A percentile compares a stretch with the other conserved stretches of the same genome.
These are phyloP conservation scores for Drosophila vallismaia DNA, from an alignment of 2,888 invertebrate genomes.

Conservation along the genomic window DNA sequence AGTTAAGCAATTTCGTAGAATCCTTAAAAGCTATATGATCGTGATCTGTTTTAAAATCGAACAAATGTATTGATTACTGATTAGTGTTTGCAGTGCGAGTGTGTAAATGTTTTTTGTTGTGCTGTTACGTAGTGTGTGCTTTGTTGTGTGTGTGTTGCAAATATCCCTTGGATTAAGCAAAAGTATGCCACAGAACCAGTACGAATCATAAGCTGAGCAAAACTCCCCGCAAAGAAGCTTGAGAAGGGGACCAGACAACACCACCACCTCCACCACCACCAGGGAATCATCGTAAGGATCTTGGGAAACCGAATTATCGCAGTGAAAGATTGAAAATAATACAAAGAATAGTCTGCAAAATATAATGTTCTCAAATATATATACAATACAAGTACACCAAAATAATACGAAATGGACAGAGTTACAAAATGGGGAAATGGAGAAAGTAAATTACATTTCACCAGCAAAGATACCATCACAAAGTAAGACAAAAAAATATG, in stretches of 20 bases:
- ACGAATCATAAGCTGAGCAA: conserved; percentile 20
- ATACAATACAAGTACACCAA: conserved; percentile 15
- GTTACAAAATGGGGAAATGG: conserved; percentile 4
- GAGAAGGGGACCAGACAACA: conserved; percentile 32
- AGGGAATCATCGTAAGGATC: conserved; percentile 14
- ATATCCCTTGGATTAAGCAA: conserved; percentile 20
- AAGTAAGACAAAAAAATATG: conserved; percentile 14
- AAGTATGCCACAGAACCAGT: conserved; percentile 21
- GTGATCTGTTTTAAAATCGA: conserved; percentile 34
- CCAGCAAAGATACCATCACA: conserved; percentile 36
- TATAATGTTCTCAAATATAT: conserved; percentile 19
- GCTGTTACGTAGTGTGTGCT: not conserved
- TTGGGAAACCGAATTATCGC: conserved; percentile 28
- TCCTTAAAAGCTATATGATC: conserved; percentile 58
- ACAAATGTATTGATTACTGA: conserved; percentile 34
- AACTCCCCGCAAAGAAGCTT: conserved; percentile 26
- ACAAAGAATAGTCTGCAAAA: conserved; percentile 18
- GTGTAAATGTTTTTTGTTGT: conserved; percentile 14
- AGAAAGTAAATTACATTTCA: conserved; percentile 9
- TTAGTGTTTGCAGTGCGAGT: conserved; percentile 26
- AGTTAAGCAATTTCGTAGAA: conserved; percentile 67
- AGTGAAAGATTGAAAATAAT: conserved; percentile 25
- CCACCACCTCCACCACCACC: conserved; percentile 29
- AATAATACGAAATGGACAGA: conserved; percentile 9
- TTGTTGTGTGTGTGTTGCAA: conserved; percentile 1